A percentile compares a stretch with the other conserved stretches of the same genome.
Conservation (phyloP, 2,888 invertebrate genomes). For the Xestia rhomboidea region DNA sequence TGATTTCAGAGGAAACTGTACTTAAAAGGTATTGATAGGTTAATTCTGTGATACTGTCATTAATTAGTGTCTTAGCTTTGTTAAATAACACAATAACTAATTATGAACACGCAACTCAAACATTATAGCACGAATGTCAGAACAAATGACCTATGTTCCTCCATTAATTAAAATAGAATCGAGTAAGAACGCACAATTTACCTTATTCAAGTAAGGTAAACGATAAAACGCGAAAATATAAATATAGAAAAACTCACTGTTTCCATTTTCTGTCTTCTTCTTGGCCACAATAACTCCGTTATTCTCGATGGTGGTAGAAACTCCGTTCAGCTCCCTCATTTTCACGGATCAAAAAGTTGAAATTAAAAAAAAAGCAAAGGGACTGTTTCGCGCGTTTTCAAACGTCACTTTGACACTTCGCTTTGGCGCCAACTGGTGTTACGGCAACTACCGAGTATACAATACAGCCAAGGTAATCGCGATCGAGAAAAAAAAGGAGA, state of each 20-base stretch:
- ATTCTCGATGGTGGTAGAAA: constrained; percentile 78
- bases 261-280: constrained; percentile 82
- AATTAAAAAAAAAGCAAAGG: constrained; percentile 57
- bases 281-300: constrained; percentile 82
- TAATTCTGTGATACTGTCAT: background rate
- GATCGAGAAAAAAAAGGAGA: constrained; percentile 74
- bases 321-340: constrained; percentile 86
- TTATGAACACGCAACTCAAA: constrained; percentile 47
- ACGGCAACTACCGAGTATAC: constrained; percentile 70
- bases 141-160: background rate
- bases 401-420: constrained; percentile 86
- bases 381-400: constrained; percentile 81
- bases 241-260: constrained; percentile 75
- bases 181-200: constrained; percentile 6
- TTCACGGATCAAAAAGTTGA: constrained; percentile 65
- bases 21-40: background rate
- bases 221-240: background rate
- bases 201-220: background rate
- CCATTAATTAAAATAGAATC: constrained; percentile 10
- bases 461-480: constrained; percentile 83
- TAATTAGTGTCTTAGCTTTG: background rate
- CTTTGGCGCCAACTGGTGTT: constrained; percentile 77
- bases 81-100: constrained; percentile 2
- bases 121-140: constrained; percentile 1
- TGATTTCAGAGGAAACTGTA: background rate